These are phyloP conservation scores for Nothoprocta perdicaria DNA, from an alignment of 2,113 vertebrate species.

Conservation along the genomic window DNA sequence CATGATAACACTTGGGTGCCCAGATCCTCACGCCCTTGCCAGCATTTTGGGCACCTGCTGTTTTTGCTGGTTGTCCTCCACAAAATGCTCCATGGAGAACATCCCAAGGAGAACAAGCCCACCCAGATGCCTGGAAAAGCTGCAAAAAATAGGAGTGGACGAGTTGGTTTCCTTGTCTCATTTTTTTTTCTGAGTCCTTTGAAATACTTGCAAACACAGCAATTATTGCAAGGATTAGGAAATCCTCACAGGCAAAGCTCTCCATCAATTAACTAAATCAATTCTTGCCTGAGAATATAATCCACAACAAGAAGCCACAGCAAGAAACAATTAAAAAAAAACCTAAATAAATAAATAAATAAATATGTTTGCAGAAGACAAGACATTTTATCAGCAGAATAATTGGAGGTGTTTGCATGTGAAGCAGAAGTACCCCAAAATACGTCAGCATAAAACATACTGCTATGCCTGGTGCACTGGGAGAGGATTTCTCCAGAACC, in stretches of 20 bases:
- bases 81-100: neutral
- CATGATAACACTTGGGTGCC: neutral
- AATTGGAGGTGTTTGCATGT: neutral
- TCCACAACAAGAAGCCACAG: slow-evolving; percentile 35
- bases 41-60: neutral
- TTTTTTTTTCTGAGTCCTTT: slow-evolving; percentile 47
- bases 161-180: slow-evolving; percentile 44
- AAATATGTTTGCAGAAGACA: neutral
- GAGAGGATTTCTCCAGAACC: neutral
- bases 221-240: slow-evolving; percentile 63
- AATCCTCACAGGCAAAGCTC: slow-evolving; percentile 63
- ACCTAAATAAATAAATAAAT: neutral
- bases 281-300: slow-evolving; percentile 48
- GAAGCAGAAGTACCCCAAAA: neutral
- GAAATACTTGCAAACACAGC: slow-evolving; percentile 52
- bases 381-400: neutral
- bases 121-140: slow-evolving; percentile 38
- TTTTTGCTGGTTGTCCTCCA: neutral
- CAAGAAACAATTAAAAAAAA: neutral
- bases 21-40: neutral
- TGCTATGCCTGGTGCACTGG: fast-evolving
- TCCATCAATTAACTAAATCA: slow-evolving; percentile 61
- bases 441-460: neutral
- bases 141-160: neutral
- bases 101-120: neutral